Base-by-base conservation (phyloP, 2,113 vertebrate species). In the Eptatretus burgeri region DNA sequence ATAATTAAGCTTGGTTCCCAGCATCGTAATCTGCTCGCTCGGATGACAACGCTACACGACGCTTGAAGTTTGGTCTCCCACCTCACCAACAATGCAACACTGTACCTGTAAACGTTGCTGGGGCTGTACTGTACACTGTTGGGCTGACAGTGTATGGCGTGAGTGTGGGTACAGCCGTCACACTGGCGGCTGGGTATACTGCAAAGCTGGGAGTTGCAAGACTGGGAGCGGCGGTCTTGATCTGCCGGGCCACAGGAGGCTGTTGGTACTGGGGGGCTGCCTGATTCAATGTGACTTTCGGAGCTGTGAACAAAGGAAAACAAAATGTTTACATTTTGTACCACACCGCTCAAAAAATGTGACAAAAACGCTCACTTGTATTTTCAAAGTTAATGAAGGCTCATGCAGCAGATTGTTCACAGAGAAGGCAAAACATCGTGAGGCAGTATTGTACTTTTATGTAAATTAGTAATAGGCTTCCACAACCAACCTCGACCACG, bases 91-190 rank as follows among this genome's bases (percentile, higher is more conserved):
- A 41, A 41, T 41, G 27, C 3, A 41, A 41, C 66, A 51, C 68
- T 77, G 79, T 78, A 85, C 82, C 82, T 64, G 91, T 93, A 66
- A 93, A 98, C 51, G 87, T 95, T 71, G 95, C 87, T 1, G 89
- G 88, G 17, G 85, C 95, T 52, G 87, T 96, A 75, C 89, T 93
- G 51, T 98, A 98, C n/a, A n/a, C 19, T 0, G 91, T 94, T 9
- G 86, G 83, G 71, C 86, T 91, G 69, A 93, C 89, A 63, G 87
- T 93, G 70, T 98, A 95, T 1, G 89, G 87, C 67, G 95, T 85
- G 51, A 93, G 87, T 52, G 86, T 86, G 49, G 87, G 82, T 2
- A 69, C 71, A 18, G 72, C 66, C 64, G 82, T 83, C 65, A 84
- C 85, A 17, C 89, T 93, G 51, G 86, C 93, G 64, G 95, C 86